These are phyloP conservation scores for Mythimna impura DNA, from an alignment of 2,888 invertebrate species.

Conservation along the genomic window DNA sequence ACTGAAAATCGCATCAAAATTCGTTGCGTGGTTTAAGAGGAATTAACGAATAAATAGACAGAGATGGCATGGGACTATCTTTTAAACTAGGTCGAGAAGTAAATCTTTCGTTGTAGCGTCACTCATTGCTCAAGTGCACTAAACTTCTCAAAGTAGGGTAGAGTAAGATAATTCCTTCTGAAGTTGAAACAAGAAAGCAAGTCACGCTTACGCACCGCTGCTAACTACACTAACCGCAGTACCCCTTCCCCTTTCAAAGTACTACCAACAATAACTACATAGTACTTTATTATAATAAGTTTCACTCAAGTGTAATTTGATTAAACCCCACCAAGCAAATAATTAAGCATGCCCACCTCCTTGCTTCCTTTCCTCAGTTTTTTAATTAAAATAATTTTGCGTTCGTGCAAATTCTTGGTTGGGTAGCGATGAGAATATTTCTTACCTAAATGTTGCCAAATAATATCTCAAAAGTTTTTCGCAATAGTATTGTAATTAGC, in stretches of 20 bases:
- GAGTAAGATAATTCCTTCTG: conserved; percentile 52
- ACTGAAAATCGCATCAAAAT: too few species aligned
- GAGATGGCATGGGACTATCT: too few species aligned
- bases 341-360: conserved; percentile 67
- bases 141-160: conserved; percentile 56
- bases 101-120: conserved; percentile 14
- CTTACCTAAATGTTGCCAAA: conserved; percentile 61
- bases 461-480: conserved; percentile 57
- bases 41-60: too few species aligned
- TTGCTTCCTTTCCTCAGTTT: conserved; percentile 62
- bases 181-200: conserved; percentile 64
- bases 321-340: conserved; percentile 66
- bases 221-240: conserved; percentile 51
- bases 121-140: conserved; percentile 38
- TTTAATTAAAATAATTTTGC: conserved; percentile 75
- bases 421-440: conserved; percentile 66
- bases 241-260: conserved; percentile 26
- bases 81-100: neutral
- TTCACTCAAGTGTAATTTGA: conserved; percentile 67
- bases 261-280: conserved; percentile 51
- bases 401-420: conserved; percentile 66
- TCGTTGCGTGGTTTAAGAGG: too few species aligned
- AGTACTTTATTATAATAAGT: conserved; percentile 64
- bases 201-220: conserved; percentile 57
- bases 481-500: conserved; percentile 57